phyloP scores from a whole-genome alignment of 1,140 invertebrate species.

The Meteorus sp. region DNA sequence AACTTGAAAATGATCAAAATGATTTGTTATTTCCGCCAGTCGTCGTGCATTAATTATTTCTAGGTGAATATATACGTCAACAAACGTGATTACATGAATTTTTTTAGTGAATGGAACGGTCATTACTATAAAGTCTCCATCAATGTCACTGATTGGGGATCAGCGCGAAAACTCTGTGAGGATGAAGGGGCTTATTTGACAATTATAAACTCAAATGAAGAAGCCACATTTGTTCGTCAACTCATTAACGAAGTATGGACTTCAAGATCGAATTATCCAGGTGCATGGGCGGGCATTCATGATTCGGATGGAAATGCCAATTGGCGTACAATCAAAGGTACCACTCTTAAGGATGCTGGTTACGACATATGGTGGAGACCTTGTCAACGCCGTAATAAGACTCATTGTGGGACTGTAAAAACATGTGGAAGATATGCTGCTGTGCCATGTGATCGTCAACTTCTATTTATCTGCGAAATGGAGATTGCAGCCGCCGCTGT shows the following conservation, averaged over 20 bases:
- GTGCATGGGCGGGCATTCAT: not conserved
- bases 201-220: constrained; percentile 4
- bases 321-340: not conserved
- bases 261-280: not conserved
- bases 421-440: not conserved
- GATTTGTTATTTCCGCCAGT: no score
- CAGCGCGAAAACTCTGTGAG: not conserved
- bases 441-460: not conserved
- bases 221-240: not conserved
- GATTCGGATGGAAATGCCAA: not conserved
- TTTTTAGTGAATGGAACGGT: not conserved
- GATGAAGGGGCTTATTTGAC: not conserved
- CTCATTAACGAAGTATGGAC: not conserved
- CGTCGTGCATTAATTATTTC: no score
- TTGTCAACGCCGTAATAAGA: not conserved
- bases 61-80: not conserved
- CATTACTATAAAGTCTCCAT: not conserved
- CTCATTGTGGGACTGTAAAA: constrained; percentile 5
- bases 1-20: no score
- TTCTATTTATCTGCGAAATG: not conserved
- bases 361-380: constrained; percentile 1
- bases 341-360: not conserved
- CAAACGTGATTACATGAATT: not conserved
- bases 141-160: not conserved
- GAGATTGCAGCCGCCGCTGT: no score